Conservation (phyloP, 2,113 vertebrate genomes). For the Ameiurus melas region DNA sequence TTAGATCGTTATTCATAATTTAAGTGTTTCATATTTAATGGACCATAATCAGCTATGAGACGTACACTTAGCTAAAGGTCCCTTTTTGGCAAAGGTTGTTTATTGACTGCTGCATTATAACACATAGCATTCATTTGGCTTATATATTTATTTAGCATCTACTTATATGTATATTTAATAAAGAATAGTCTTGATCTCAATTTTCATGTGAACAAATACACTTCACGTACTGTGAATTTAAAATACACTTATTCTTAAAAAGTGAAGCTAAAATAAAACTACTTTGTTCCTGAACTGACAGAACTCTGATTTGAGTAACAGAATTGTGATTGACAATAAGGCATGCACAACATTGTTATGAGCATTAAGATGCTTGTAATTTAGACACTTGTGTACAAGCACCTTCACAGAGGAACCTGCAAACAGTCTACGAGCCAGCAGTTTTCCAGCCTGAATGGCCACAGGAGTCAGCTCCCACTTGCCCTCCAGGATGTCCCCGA, state of each 20-base stretch:
- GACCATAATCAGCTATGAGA: neutral
- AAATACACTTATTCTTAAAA: too few relatives aligned
- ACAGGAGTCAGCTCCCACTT: conserved; percentile 93
- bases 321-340: neutral
- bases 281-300: neutral
- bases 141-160: too few relatives aligned
- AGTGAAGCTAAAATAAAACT: neutral
- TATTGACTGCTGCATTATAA: neutral
- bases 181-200: neutral
- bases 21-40: neutral
- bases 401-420: conserved; percentile 79
- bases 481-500: conserved; percentile 91
- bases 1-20: neutral
- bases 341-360: neutral
- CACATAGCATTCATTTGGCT: too few relatives aligned
- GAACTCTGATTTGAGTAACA: neutral
- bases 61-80: neutral
- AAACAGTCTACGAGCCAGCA: conserved; percentile 89
- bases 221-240: neutral
- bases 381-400: neutral
- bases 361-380: too few relatives aligned
- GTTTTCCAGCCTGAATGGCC: conserved; percentile 89
- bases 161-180: neutral
- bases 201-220: neutral
- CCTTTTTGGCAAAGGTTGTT: neutral